Percentiles rank a stretch among this genome's conserved stretches.
These are phyloP conservation scores for Petrocephalus schoutedeni DNA, from an alignment of 2,797 vertebrate species.

Conservation along the genomic window DNA sequence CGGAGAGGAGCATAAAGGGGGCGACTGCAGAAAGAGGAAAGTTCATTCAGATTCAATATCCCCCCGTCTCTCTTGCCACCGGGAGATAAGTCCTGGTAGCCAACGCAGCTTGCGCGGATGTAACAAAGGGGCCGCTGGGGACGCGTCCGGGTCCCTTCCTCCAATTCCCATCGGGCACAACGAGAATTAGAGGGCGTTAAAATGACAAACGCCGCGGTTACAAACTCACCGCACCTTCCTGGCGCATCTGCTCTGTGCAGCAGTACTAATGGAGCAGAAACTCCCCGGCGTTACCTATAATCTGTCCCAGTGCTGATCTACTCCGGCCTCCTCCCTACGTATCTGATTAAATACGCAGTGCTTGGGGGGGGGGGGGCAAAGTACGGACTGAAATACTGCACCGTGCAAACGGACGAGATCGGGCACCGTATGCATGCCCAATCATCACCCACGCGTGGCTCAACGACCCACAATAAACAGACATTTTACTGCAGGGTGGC, in stretches of 20 bases:
- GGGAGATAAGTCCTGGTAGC: conserved; percentile 93
- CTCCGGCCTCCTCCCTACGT: background rate
- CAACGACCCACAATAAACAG: background rate
- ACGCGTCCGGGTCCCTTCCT: background rate
- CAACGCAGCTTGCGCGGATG: conserved; percentile 87
- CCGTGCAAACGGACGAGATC: background rate
- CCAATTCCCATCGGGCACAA: background rate
- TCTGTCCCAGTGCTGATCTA: background rate
- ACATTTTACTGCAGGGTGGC: background rate
- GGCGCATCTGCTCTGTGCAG: background rate
- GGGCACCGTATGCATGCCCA: background rate
- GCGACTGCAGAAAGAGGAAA: conserved; percentile 89
- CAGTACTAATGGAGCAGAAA: background rate
- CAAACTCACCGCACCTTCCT: background rate
- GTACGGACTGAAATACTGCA: background rate
- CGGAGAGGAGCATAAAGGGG: conserved; percentile 96
- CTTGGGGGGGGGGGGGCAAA: background rate
- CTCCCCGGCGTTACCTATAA: background rate
- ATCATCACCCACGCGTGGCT: background rate
- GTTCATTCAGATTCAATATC: conserved; percentile 99
- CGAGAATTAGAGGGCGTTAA: background rate
- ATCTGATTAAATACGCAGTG: background rate
- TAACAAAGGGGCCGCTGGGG: conserved; percentile 88
- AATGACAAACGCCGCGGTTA: background rate
- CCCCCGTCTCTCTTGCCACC: conserved; percentile 77